phyloP scores from a whole-genome alignment of 35 echinoderm and acorn worm genomes.

The Acanthaster planci region DNA sequence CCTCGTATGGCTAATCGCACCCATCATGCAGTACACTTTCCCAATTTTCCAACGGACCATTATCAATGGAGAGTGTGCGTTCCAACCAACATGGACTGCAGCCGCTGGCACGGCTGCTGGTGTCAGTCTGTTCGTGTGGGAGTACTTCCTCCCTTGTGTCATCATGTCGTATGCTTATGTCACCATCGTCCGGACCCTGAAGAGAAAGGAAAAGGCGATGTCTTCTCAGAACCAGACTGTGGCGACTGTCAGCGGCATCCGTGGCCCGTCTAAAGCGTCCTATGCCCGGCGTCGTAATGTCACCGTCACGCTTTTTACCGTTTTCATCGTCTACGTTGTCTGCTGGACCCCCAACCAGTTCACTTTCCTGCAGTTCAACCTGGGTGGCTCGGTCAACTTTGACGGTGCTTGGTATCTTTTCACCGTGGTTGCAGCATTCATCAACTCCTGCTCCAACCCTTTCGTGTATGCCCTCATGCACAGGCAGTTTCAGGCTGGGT shows the following conservation, averaged over 20 bases:
- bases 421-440: conserved; percentile 73
- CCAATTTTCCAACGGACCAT: conserved; percentile 40
- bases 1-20: conserved; percentile 55
- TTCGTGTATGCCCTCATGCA: conserved; percentile 87
- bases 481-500: conserved; percentile 82
- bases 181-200: conserved; percentile 60
- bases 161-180: conserved; percentile 83
- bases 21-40: conserved; percentile 79
- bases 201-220: conserved; percentile 43
- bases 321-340: conserved; percentile 80
- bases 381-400: conserved; percentile 74
- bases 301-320: conserved; percentile 74
- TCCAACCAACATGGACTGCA: conserved; percentile 57
- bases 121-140: conserved; percentile 63
- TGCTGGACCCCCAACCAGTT: conserved; percentile 93
- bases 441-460: conserved; percentile 82
- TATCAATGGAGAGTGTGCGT: conserved; percentile 34
- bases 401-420: conserved; percentile 79
- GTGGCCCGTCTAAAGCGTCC: neutral
- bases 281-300: conserved; percentile 70
- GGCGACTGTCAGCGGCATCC: neutral
- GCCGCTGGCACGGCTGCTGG: conserved; percentile 48
- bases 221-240: conserved; percentile 5
- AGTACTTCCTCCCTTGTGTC: conserved; percentile 81
- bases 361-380: conserved; percentile 79